phyloP scores from a whole-genome alignment of 30 jellyfish, hydroid and myxozoan genomes.

The Hydractinia symbiolongicarpus region DNA sequence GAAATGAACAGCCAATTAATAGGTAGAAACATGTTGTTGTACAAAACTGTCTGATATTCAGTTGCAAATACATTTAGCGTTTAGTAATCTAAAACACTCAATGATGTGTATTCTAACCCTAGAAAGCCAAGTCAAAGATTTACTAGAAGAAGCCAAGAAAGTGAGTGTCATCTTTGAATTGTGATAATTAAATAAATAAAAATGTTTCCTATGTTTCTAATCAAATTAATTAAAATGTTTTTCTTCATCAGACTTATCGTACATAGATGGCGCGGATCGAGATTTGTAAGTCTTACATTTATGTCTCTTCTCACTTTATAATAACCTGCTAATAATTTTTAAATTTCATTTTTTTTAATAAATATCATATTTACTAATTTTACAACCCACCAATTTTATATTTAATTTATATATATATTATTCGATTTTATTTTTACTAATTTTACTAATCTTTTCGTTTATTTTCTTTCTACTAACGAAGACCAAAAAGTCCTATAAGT shows the following conservation, averaged over 20 bases:
- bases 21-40: slow-evolving; percentile 34
- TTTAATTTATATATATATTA: background rate
- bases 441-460: background rate
- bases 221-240: no score
- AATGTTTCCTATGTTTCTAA: no score
- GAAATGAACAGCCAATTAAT: slow-evolving; percentile 80
- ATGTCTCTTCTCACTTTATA: background rate
- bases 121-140: no score
- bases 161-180: no score
- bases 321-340: background rate
- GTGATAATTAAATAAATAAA: no score
- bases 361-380: background rate
- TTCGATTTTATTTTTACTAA: background rate
- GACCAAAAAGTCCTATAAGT: slow-evolving; percentile 25
- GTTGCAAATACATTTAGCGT: no score
- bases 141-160: no score
- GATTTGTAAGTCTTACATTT: slow-evolving; percentile 14
- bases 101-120: no score
- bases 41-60: no score
- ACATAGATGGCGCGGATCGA: background rate
- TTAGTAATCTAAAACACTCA: no score
- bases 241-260: no score
- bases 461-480: slow-evolving; percentile 2
- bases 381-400: background rate
- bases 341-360: background rate